Conservation (phyloP, 2,797 vertebrate genomes). For the Sylvia borin region DNA sequence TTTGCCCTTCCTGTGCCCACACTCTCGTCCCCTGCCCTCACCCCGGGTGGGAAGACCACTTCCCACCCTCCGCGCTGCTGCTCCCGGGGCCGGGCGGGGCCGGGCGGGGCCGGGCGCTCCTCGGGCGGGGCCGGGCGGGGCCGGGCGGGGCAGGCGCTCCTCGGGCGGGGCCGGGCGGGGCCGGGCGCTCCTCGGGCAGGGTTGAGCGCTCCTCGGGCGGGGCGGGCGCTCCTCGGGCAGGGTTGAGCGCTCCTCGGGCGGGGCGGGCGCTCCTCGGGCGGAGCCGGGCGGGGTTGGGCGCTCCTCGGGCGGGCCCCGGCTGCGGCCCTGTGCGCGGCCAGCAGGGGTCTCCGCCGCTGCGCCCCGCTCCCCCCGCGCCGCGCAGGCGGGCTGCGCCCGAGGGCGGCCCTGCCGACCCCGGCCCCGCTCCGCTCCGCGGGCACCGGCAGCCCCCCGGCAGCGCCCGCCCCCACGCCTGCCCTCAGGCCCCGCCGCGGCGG, state of each 20-base stretch:
- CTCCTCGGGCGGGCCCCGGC: neutral
- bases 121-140: neutral
- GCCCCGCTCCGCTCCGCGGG: neutral
- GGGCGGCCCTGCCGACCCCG: neutral
- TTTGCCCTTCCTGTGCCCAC: neutral
- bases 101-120: too few species aligned
- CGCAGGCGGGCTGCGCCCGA: neutral
- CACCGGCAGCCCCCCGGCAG: neutral
- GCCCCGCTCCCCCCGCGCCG: neutral
- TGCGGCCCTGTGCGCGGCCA: neutral
- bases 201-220: too few species aligned
- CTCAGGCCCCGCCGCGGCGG: neutral
- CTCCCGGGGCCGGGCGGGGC: neutral
- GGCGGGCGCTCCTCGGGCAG: neutral
- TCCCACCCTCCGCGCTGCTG: neutral
- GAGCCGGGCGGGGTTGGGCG: too few species aligned
- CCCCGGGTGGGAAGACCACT: too few species aligned
- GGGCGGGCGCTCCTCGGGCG: neutral
- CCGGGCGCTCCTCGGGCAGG: neutral
- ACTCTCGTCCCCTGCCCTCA: neutral
- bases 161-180: neutral
- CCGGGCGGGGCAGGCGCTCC: neutral
- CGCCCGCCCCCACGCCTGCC: neutral
- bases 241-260: neutral
- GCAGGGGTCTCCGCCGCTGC: neutral